phyloP scores from a whole-genome alignment of 2,888 invertebrate genomes.

The Cryptocheilus praepositus region DNA sequence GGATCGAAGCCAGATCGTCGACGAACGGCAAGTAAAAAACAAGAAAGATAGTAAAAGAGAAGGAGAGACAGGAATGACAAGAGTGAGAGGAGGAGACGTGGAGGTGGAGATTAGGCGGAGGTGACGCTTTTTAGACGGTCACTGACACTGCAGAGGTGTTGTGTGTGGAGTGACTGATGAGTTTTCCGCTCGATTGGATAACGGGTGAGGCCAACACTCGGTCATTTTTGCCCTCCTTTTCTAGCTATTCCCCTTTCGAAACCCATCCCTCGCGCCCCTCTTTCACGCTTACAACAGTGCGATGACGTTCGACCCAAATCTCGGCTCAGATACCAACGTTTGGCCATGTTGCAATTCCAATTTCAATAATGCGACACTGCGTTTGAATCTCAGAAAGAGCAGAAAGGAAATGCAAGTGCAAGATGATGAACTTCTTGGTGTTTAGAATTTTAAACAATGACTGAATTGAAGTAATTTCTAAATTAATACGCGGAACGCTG shows the following conservation, averaged over 20 bases:
- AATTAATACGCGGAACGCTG: too few relatives aligned
- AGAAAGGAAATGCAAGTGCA: too few relatives aligned
- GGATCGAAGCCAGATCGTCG: constrained; percentile 15
- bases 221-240: constrained; percentile 45
- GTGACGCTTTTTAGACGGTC: constrained; percentile 46
- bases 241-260: constrained; percentile 6
- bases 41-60: constrained; percentile 12
- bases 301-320: constrained; percentile 48
- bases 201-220: constrained; percentile 44
- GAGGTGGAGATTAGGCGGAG: constrained; percentile 49
- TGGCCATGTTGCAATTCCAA: constrained; percentile 3
- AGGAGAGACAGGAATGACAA: constrained; percentile 14
- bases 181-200: constrained; percentile 63
- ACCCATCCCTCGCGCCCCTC: constrained; percentile 7
- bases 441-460: too few relatives aligned
- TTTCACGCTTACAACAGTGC: constrained; percentile 6
- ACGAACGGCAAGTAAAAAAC: constrained; percentile 15
- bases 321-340: constrained; percentile 2
- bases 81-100: constrained; percentile 19
- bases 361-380: neutral
- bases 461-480: too few relatives aligned
- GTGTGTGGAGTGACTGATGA: constrained; percentile 57
- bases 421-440: too few relatives aligned
- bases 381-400: neutral
- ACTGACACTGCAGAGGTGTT: constrained; percentile 44